phyloP scores from a whole-genome alignment of 2,797 vertebrate genomes.

The Aulostomus chinensis region DNA sequence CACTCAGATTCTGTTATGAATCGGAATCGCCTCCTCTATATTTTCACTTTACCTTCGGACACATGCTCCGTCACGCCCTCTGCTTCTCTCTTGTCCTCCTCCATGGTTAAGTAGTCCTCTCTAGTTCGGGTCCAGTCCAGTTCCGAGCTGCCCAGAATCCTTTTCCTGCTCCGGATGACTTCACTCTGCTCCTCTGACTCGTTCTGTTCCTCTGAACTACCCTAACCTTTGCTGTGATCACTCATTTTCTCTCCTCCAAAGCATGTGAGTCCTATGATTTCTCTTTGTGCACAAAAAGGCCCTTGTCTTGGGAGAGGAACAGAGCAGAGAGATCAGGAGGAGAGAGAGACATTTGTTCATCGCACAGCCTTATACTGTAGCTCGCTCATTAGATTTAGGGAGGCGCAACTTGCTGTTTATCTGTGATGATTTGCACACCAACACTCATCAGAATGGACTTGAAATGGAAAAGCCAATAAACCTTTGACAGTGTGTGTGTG shows the following conservation, averaged over 20 bases:
- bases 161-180: slow-evolving; percentile 18
- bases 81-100: slow-evolving; percentile 32
- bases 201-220: slow-evolving; percentile 31
- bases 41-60: slow-evolving; percentile 50
- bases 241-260: slow-evolving; percentile 63
- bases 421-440: slow-evolving; percentile 16
- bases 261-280: slow-evolving; percentile 85
- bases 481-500: background rate
- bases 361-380: slow-evolving; percentile 18
- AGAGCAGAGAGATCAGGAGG: slow-evolving; percentile 48
- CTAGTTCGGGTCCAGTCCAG: background rate
- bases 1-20: background rate
- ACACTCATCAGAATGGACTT: background rate
- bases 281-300: slow-evolving; percentile 74
- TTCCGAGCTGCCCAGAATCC: slow-evolving; percentile 6
- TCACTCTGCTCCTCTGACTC: slow-evolving; percentile 16
- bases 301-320: slow-evolving; percentile 75
- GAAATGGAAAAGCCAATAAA: background rate
- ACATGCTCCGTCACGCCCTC: slow-evolving; percentile 25
- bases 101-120: slow-evolving; percentile 48
- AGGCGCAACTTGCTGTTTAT: slow-evolving; percentile 27
- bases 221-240: slow-evolving; percentile 46
- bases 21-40: background rate
- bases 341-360: slow-evolving; percentile 44
- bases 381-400: slow-evolving; percentile 25